Percentiles rank a stretch among this genome's conserved stretches.
Conservation (phyloP, 1,140 invertebrate genomes). For the Araneus ventricosus region DNA sequence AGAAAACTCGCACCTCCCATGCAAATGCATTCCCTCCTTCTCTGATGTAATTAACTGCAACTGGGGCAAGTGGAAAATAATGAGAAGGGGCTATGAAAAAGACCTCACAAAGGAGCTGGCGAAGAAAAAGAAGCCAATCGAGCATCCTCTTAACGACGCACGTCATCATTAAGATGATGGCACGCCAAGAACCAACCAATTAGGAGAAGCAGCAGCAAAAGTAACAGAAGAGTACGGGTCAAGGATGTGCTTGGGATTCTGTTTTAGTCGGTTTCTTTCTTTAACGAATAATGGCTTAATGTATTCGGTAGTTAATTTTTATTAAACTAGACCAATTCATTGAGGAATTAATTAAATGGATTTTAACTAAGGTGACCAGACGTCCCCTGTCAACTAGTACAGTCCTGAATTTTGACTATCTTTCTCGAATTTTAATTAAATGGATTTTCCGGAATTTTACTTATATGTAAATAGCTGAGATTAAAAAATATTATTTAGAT, state of each 20-base stretch:
- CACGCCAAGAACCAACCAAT: not conserved
- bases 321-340: too few species aligned
- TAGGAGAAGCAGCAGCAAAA: not conserved
- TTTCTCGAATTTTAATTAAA: too few species aligned
- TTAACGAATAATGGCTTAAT: too few species aligned
- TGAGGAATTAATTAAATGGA: too few species aligned
- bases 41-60: slow-evolving; percentile 28
- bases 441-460: too few species aligned
- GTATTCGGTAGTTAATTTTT: too few species aligned
- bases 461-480: too few species aligned
- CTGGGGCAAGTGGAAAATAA: slow-evolving; percentile 3
- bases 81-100: not conserved
- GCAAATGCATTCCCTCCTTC: not conserved
- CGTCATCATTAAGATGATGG: slow-evolving; percentile 18
- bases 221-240: not conserved
- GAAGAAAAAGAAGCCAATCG: not conserved
- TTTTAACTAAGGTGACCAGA: too few species aligned
- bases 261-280: too few species aligned
- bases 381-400: too few species aligned
- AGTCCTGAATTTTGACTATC: too few species aligned
- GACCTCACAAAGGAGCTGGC: not conserved
- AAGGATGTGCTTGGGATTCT: not conserved
- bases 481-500: too few species aligned
- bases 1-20: not conserved
- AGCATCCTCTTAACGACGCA: not conserved